phyloP scores from a whole-genome alignment of 2,888 invertebrate species.

The Drosophila multiciliata region DNA sequence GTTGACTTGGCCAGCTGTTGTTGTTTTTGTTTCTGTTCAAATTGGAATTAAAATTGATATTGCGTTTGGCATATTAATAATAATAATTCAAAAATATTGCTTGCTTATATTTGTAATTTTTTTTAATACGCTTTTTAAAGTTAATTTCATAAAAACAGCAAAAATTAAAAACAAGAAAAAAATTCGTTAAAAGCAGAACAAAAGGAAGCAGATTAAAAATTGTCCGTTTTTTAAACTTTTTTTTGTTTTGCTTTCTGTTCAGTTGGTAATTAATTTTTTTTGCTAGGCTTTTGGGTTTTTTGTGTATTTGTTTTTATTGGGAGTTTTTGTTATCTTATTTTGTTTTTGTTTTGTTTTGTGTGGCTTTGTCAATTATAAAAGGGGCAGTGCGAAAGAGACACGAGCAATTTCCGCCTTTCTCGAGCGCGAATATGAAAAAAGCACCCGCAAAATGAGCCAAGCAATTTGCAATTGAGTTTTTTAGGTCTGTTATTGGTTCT shows the following conservation, averaged over 20 bases:
- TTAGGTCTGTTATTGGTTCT: conserved; percentile 40
- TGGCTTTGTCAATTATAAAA: conserved; percentile 48
- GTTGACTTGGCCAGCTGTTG: conserved; percentile 69
- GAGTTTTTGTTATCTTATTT: conserved; percentile 31
- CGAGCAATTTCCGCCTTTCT: conserved; percentile 67
- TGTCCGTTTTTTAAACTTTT: conserved; percentile 34
- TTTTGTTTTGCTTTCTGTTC: conserved; percentile 25
- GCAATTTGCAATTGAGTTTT: conserved; percentile 56
- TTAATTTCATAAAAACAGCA: conserved; percentile 35
- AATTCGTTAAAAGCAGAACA: conserved; percentile 45
- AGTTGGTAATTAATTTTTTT: conserved; percentile 63
- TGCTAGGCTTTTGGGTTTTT: conserved; percentile 44
- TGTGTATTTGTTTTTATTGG: not conserved
- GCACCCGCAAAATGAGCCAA: conserved; percentile 49
- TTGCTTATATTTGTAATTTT: not conserved
- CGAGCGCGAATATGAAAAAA: conserved; percentile 36
- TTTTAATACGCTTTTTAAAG: conserved; percentile 12
- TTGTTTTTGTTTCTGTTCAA: conserved; percentile 41
- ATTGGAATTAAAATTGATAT: conserved; percentile 52
- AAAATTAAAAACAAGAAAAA: conserved; percentile 16
- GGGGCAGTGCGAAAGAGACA: conserved; percentile 36
- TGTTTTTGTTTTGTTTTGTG: conserved; percentile 15
- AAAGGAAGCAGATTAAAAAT: conserved; percentile 52
- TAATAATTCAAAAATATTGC: not conserved
- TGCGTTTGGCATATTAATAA: not conserved